A percentile compares a stretch with the other conserved stretches of the same genome.
Evolutionary conservation across 2,797 vertebrate species (phyloP).

Genomic region (Rhabdomys pumilio): DNA sequence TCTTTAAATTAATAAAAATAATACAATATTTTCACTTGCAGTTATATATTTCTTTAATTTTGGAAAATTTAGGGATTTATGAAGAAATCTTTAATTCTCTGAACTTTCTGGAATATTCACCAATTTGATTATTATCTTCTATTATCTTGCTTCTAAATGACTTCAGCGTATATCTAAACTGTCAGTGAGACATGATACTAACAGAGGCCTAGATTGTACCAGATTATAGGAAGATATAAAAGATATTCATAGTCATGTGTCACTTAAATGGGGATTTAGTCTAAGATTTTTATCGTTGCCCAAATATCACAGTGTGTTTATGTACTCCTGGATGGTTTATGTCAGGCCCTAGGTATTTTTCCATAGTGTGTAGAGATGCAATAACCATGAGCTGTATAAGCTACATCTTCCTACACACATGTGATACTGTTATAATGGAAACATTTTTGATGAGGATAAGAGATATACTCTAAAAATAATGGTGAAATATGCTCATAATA

Average conservation of each 20-base stretch:
- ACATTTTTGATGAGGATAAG: neutral
- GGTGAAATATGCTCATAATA: neutral
- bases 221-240: neutral
- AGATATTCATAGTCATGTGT: neutral
- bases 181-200: neutral
- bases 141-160: neutral
- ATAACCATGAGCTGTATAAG: neutral
- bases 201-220: neutral
- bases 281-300: neutral
- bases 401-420: neutral
- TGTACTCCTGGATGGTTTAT: neutral
- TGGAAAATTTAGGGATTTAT: neutral
- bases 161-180: neutral
- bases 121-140: neutral
- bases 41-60: neutral
- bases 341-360: neutral
- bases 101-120: neutral
- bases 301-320: neutral
- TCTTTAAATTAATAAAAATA: constrained; percentile 17
- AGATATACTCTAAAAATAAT: neutral
- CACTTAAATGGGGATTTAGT: too few species aligned
- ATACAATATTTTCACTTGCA: constrained; percentile 3
- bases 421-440: neutral
- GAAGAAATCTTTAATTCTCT: neutral
- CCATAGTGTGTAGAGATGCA: neutral